Evolutionary conservation across 2,797 vertebrate genomes (phyloP), one percentile per base, ranked within the genome.

Genomic region (Peromyscus eremicus): DNA sequence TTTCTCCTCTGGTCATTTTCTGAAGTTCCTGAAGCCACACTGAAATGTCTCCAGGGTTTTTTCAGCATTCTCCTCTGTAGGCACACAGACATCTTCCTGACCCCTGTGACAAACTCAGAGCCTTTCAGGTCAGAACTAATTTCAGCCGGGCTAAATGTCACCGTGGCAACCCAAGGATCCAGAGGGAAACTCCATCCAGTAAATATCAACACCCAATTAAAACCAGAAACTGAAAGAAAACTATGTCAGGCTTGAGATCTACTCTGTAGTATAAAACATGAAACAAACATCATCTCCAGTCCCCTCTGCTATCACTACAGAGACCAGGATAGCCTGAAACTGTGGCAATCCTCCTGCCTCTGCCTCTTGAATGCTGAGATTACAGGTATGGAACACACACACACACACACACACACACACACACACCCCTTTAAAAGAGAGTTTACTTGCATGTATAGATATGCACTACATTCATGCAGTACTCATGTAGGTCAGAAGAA

Each of bases 121-220:
- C 37, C 76, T 81, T 93, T 85, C 92, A 0, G 83, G 96, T 94
- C 81, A 55, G 84, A 83, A 97, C 97, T 93, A 88, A 95, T 97
- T 92, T 94, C 92, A 21, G 37, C 49, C 66, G 49, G n/a, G n/a
- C n/a, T n/a, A n/a, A n/a, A n/a, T n/a, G n/a, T n/a, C n/a, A n/a
- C n/a, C n/a, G n/a, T 94, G 92, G 90, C 94, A 96, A 96, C 97
- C 66, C 60, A 5, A 49, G 94, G 84, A 95, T 79, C 75, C 68
- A 55, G 75, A 79, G 66, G 92, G 68, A 66, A 96, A 76, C 79
- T 49, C 57, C 27, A 21, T n/a, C n/a, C n/a, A 71, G 91, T 82
- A 94, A 80, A 92, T 94, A 83, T 46, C 94, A 89, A 79, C 62
- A 64, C 76, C 87, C 81, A 95, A 60, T 89, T 92, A 95, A 91